Base-by-base conservation (phyloP, 2,888 invertebrate genomes). In the Entomobrya multifasciata region DNA sequence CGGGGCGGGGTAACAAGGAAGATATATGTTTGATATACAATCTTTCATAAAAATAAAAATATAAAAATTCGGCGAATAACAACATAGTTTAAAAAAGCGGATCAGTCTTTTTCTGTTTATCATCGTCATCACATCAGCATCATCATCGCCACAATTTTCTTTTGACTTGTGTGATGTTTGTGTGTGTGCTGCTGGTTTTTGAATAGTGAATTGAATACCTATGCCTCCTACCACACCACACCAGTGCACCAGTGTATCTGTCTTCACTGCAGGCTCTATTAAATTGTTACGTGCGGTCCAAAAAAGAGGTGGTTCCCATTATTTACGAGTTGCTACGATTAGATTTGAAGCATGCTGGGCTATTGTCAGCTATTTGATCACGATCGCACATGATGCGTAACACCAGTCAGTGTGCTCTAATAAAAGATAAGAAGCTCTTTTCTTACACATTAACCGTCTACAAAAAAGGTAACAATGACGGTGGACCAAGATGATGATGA, bases 331-430 rank as follows among this genome's bases (percentile, higher is more conserved):
- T 83, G 76, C 76, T 86, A 86, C 86, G 86, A 86, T 86, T 86
- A 86, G 86, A 86, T 86, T 80, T 81, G 86, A 80, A 86, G 86
- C 86, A 86, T 86, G 87, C 87, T 87, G 87, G 74, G 87, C 83
- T 87, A 87, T 87, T 87, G 87, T 87, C 79, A 87, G 87, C 83
- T 83, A 87, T 83, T 87, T 83, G 87, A 87, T 87, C 87, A 87
- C 87, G 87, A 87, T 87, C 87, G 83, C 83, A 87, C 87, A 83
- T 87, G 87, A 83, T 83, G 87, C 87, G 87, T 87, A 87, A 87
- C 87, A 86, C 86, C 86, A 86, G 86, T 86, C 86, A 81, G 86
- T 86, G 76, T 62, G 62, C 80, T 81, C 80, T 81, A 86, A 86
- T 86, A 86, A 86, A 86, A 86, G 86, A 86, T 86, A 86, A 86